Percentiles rank a stretch among this genome's conserved stretches.
Conservation (phyloP, 2,797 vertebrate genomes). For the Aratinga solstitialis region DNA sequence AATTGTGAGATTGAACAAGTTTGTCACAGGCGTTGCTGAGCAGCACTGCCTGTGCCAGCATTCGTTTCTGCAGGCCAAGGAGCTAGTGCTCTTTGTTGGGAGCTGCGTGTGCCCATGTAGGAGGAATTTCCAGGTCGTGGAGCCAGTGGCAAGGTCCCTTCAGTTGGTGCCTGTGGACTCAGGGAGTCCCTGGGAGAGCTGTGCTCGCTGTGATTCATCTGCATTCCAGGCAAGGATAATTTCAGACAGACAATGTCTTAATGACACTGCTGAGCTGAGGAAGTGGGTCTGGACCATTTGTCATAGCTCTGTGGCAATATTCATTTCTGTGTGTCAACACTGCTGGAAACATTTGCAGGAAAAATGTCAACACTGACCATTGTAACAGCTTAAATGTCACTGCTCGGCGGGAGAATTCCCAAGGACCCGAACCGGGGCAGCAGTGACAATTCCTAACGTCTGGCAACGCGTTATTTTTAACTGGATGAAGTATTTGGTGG, state of each 20-base stretch:
- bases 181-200: neutral
- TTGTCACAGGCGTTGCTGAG: neutral
- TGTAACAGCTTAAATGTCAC: accelerated
- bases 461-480: neutral
- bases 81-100: neutral
- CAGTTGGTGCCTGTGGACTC: neutral
- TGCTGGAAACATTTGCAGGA: neutral
- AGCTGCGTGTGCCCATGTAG: accelerated
- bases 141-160: neutral
- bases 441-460: accelerated
- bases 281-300: neutral
- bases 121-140: neutral
- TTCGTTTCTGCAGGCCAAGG: neutral
- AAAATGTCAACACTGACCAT: neutral
- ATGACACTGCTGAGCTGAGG: neutral
- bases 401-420: neutral
- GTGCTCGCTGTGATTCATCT: neutral
- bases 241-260: neutral
- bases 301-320: neutral
- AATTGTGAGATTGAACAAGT: neutral
- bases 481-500: neutral
- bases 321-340: neutral
- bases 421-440: accelerated
- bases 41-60: accelerated
- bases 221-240: constrained; percentile 23